These are phyloP conservation scores for Sylvilagus floridanus DNA, from an alignment of 2,797 vertebrate genomes.

Conservation along the genomic window DNA sequence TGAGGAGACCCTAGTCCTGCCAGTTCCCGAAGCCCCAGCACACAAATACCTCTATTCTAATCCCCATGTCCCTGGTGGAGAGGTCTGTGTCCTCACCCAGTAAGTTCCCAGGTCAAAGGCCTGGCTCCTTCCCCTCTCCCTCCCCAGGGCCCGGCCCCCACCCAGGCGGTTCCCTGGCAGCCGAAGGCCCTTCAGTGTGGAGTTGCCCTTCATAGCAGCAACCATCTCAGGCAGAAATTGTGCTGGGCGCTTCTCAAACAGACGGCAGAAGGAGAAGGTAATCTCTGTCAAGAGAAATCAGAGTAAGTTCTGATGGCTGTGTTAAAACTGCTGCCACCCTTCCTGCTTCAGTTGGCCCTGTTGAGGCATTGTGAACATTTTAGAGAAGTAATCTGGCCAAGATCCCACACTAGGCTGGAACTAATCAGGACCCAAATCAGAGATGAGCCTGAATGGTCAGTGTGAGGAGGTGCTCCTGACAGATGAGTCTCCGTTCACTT, in stretches of 20 bases:
- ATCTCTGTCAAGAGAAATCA: constrained; percentile 89
- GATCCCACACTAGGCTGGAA: constrained; percentile 27
- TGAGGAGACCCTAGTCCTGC: not conserved
- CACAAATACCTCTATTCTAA: constrained; percentile 24
- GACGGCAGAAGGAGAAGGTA: constrained; percentile 93
- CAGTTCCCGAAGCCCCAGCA: constrained; percentile 1
- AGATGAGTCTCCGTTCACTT: not conserved
- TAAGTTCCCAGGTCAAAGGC: constrained; percentile 59
- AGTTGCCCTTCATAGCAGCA: constrained; percentile 88
- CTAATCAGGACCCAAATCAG: constrained; percentile 32
- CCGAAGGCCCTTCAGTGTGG: constrained; percentile 91
- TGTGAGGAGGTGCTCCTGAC: not conserved
- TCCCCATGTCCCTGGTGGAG: not conserved
- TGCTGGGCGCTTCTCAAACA: constrained; percentile 91
- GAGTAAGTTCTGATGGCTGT: not conserved
- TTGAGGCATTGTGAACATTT: constrained; percentile 4
- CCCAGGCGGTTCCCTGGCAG: constrained; percentile 95
- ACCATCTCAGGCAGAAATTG: constrained; percentile 91
- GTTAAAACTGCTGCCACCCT: constrained; percentile 12
- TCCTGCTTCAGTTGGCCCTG: constrained; percentile 28
- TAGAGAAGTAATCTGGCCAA: constrained; percentile 42
- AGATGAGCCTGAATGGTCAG: not conserved
- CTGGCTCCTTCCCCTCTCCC: constrained; percentile 18
- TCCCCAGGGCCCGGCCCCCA: constrained; percentile 79
- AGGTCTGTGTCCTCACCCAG: constrained; percentile 8